phyloP scores from a whole-genome alignment of 2,113 vertebrate genomes.

The Sminthopsis crassicaudata region DNA sequence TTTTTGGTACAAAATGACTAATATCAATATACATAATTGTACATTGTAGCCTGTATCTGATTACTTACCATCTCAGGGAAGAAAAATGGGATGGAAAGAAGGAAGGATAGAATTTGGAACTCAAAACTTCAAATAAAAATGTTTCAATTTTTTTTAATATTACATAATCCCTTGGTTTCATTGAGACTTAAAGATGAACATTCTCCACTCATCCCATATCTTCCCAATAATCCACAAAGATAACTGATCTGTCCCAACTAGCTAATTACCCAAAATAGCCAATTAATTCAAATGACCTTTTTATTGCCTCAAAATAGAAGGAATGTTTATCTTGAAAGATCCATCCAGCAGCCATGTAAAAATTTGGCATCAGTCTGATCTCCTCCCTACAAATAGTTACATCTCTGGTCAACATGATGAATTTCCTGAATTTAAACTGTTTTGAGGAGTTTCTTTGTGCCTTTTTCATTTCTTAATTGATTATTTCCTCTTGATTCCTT shows the following conservation, averaged over 20 bases:
- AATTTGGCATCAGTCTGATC: conserved; percentile 31
- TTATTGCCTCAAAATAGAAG: conserved; percentile 54
- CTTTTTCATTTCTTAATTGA: conserved; percentile 14
- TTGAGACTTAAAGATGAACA: conserved; percentile 41
- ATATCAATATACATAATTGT: too few relatives aligned
- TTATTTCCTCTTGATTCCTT: conserved; percentile 41
- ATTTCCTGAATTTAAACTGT: not conserved
- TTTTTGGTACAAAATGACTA: too few relatives aligned
- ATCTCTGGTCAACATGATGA: not conserved
- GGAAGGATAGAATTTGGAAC: too few relatives aligned
- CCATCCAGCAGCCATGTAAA: not conserved
- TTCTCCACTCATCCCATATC: conserved; percentile 29
- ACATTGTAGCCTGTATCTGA: too few relatives aligned
- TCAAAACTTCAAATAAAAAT: too few relatives aligned
- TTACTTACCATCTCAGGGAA: too few relatives aligned
- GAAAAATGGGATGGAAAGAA: too few relatives aligned
- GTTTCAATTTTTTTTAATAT: not conserved
- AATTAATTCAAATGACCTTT: conserved; percentile 51
- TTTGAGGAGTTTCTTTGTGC: not conserved
- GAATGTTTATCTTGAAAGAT: conserved; percentile 51
- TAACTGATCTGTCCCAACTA: conserved; percentile 26
- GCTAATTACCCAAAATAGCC: conserved; percentile 18
- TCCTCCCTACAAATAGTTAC: not conserved
- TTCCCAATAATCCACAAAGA: conserved; percentile 33
- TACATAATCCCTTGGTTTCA: conserved; percentile 36